Evolutionary conservation across 2,888 invertebrate genomes (phyloP).

Genomic region (Caenorhabditis sp.): DNA sequence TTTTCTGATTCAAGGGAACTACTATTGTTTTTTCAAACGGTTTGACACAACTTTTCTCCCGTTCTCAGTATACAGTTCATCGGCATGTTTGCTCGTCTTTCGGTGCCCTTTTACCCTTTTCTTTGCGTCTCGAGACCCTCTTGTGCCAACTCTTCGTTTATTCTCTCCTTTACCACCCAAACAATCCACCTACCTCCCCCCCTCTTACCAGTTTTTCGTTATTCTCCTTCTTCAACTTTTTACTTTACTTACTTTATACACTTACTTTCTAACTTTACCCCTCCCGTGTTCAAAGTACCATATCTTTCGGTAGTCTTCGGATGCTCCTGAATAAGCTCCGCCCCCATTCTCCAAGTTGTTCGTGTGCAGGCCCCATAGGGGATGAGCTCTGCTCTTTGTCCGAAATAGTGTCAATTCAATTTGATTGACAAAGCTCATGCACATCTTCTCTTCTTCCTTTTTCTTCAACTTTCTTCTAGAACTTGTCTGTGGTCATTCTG

Average conservation of each 20-base stretch:
- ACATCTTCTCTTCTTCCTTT: conserved; percentile 40
- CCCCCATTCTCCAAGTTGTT: conserved; percentile 48
- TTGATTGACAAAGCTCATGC: conserved; percentile 65
- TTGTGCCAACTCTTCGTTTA: conserved; percentile 62
- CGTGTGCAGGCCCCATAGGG: conserved; percentile 6
- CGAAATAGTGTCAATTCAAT: conserved; percentile 66
- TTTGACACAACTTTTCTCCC: conserved; percentile 11
- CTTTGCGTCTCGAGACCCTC: conserved; percentile 54
- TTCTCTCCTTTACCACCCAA: conserved; percentile 43
- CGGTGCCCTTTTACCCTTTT: conserved; percentile 52
- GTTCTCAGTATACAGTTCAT: conserved; percentile 46
- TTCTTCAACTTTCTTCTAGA: conserved; percentile 31
- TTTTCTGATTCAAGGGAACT: too few relatives aligned
- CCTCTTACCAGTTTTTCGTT: conserved; percentile 58
- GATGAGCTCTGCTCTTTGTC: conserved; percentile 57
- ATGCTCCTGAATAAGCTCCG: conserved; percentile 28
- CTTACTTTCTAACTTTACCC: conserved; percentile 37
- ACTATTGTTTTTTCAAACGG: conserved; percentile 4
- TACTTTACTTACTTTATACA: conserved; percentile 45
- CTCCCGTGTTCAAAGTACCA: conserved; percentile 50
- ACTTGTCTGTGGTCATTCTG: conserved; percentile 25
- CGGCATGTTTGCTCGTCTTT: conserved; percentile 57
- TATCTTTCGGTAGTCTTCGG: conserved; percentile 11
- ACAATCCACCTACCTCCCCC: conserved; percentile 21
- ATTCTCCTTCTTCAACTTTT: conserved; percentile 47